Base-by-base conservation (phyloP, 1,140 invertebrate genomes). In the Leptonema lineaticorne region DNA sequence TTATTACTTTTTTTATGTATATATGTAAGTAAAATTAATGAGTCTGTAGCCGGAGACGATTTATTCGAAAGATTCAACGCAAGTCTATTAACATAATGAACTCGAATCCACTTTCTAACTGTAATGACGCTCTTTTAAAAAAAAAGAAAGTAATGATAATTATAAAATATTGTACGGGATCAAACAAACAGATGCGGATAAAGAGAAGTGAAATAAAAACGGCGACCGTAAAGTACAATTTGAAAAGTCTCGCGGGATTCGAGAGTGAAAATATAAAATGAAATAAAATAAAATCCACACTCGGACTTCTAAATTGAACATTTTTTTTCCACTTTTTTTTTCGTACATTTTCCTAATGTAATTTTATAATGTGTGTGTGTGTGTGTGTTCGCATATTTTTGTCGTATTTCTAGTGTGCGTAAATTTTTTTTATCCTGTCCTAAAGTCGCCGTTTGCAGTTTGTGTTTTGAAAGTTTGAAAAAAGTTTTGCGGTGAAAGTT, bases 271-370 rank as follows among this genome's bases (percentile, higher is more conserved):
- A 53, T n/a, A n/a, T n/a, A n/a, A n/a, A n/a, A n/a, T n/a, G n/a
- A n/a, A n/a, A n/a, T n/a, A n/a, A n/a, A n/a, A n/a, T n/a, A n/a
- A n/a, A n/a, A 53, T 53, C 22, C 50, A 53, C 50, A 22, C n/a
- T n/a, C 14, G 50, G 11, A 26, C 50, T 53, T 24, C 50, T 24
- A 53, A 53, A 53, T 53, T 53, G 50, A 53, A 53, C 50, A 53
- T 53, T 53, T 53, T 53, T 53, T 53, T n/a, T n/a, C 27, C 50
- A 53, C 50, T 53, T 53, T 24, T 53, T n/a, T n/a, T n/a, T n/a
- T n/a, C n/a, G n/a, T n/a, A n/a, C n/a, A n/a, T n/a, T n/a, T 26
- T 26, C 50, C 50, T 53, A 53, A 53, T 53, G 50, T 53, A 53
- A 53, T 53, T 26, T 24, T 24, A 53, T 53, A 53, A 41, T 41